phyloP scores from a whole-genome alignment of 2,113 vertebrate genomes.

The Corythornis vintsioides region DNA sequence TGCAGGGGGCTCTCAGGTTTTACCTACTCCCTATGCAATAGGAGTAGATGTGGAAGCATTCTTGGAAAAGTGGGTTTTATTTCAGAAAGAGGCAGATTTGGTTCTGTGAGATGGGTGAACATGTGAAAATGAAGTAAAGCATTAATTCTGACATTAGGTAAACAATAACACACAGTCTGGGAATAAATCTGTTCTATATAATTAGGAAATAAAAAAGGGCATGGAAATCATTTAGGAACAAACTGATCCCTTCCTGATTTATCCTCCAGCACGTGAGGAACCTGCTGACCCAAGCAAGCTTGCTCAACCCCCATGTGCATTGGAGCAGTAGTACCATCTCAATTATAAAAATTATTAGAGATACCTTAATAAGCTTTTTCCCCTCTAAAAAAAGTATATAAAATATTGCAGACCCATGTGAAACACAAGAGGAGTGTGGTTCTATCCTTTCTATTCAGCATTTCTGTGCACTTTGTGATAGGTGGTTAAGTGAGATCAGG shows the following conservation, averaged over 20 bases:
- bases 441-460: accelerated
- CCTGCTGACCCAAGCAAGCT: neutral
- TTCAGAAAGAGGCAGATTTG: neutral
- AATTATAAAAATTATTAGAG: neutral
- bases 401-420: neutral
- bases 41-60: neutral
- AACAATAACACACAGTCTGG: neutral
- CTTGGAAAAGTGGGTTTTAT: neutral
- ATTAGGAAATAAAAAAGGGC: neutral
- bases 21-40: accelerated
- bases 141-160: neutral
- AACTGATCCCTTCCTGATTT: neutral
- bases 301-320: neutral
- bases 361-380: neutral
- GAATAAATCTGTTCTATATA: neutral
- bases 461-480: neutral
- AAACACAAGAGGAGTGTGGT: neutral
- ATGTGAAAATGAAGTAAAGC: neutral
- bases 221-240: neutral
- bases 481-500: neutral
- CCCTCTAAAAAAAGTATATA: neutral
- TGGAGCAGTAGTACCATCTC: neutral
- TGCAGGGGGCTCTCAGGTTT: neutral
- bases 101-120: neutral
- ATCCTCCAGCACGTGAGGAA: neutral